Base-by-base conservation (phyloP, 2,888 invertebrate species). In the Chaitophorus viminalis region DNA sequence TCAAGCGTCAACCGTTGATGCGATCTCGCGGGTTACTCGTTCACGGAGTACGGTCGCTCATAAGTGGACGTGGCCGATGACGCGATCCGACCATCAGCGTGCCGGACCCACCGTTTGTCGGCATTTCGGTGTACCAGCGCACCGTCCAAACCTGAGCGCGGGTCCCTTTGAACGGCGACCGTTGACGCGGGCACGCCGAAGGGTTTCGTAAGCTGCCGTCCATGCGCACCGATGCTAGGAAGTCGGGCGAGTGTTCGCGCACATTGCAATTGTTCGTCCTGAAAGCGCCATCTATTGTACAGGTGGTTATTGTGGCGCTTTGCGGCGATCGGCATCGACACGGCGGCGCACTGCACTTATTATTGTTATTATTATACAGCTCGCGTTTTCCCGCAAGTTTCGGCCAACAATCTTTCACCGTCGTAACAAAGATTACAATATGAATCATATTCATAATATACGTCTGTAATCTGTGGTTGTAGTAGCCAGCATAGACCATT, bases 1-100 rank as follows among this genome's bases (percentile, higher is more conserved):
- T 79, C 65, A 1, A 65, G 21, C 65, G 0, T 1, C 29, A 0
- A 39, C 79, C 65, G 65, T 18, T 2, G 36, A 1, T 0, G 72
- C 33, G n/a, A 72, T 0, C 18, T 8, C 3, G 0, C 18, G 52
- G 33, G 39, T 39, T 0, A 0, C 21, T 0, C 6, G 0, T 18
- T 14, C 3, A 0, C 11, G 6, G 9, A 9, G 11, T 0, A 4
- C 25, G 14, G 18, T 31, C 5, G 54, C 3, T 2, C 0, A 14
- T 74, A 54, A 33, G 52, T 82, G 1, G n/a, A 2, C 25, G n/a
- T 1, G 11, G 18, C 9, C 17, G 72, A 25, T 21, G 8, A 17
- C 52, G n/a, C 33, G n/a, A n/a, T 9, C 31, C 1, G 4, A n/a
- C 4, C 6, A 25, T 36, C 17, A 5, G 0, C 33, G 54, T 54